phyloP scores from a whole-genome alignment of 1,140 invertebrate species.

The Choristoneura fumiferana region DNA sequence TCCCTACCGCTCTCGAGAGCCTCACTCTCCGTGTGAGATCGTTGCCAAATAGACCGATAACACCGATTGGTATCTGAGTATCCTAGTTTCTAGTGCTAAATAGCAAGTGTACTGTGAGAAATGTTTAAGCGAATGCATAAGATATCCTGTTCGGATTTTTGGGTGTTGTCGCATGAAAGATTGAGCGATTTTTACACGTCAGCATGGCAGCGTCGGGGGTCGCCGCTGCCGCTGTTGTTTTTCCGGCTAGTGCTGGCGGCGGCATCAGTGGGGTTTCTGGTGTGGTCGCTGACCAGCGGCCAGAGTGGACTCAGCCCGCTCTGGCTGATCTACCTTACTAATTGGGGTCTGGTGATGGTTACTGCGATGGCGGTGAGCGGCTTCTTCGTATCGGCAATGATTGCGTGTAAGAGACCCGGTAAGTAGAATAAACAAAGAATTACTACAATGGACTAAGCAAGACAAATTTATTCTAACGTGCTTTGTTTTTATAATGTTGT shows the following conservation, averaged over 20 bases:
- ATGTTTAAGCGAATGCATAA: background rate
- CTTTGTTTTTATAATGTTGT: too few species aligned
- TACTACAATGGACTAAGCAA: too few species aligned
- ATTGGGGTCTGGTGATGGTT: constrained; percentile 79
- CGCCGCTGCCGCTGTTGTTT: background rate
- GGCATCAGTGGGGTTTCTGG: background rate
- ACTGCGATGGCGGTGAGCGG: constrained; percentile 26
- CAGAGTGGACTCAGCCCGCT: constrained; percentile 29
- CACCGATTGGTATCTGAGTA: background rate
- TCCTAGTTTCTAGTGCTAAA: background rate
- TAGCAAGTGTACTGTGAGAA: too few species aligned
- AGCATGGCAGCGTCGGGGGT: background rate
- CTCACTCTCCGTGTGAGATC: background rate
- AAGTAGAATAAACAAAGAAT: too few species aligned
- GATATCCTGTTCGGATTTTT: background rate
- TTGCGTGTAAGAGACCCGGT: background rate
- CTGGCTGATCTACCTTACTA: constrained; percentile 82
- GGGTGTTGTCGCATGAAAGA: background rate
- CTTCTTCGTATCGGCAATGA: background rate
- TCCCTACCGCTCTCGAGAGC: background rate
- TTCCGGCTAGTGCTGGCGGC: background rate
- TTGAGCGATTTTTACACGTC: background rate
- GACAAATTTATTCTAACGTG: too few species aligned
- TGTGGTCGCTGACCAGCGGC: constrained; percentile 1
- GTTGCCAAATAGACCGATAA: background rate